Evolutionary conservation across 2,888 invertebrate genomes (phyloP).

Genomic region (Heliconius cydno): DNA sequence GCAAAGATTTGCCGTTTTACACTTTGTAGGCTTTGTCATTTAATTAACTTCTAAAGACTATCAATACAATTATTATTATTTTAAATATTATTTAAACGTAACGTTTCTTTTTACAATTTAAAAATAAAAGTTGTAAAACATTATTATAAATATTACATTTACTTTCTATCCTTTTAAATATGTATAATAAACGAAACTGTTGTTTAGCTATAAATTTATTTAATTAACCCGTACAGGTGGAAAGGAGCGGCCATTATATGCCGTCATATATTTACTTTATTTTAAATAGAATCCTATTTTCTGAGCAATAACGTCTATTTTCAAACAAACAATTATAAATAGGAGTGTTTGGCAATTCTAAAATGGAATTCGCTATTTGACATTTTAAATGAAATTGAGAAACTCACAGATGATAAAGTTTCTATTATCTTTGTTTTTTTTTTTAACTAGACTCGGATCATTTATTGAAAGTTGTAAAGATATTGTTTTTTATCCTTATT

Average conservation of each 20-base stretch:
- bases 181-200: slow-evolving; percentile 26
- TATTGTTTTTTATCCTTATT: no score
- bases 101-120: no score
- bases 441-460: no score
- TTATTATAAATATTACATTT: slow-evolving; percentile 4
- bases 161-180: slow-evolving; percentile 33
- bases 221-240: slow-evolving; percentile 49
- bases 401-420: slow-evolving; percentile 22
- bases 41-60: no score
- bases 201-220: slow-evolving; percentile 41
- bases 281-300: slow-evolving; percentile 9
- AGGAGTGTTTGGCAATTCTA: slow-evolving; percentile 56
- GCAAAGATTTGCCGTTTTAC: no score
- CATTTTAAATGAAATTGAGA: slow-evolving; percentile 53
- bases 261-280: slow-evolving; percentile 22
- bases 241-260: slow-evolving; percentile 50
- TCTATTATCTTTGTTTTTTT: not conserved
- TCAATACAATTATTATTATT: not conserved
- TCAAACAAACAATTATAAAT: slow-evolving; percentile 13
- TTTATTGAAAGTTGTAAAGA: no score
- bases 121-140: no score
- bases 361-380: slow-evolving; percentile 64
- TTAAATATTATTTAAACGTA: no score
- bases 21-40: no score
- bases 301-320: not conserved